Base-by-base conservation (phyloP, 2,888 invertebrate genomes). In the Trypoxylon attenuatum region DNA sequence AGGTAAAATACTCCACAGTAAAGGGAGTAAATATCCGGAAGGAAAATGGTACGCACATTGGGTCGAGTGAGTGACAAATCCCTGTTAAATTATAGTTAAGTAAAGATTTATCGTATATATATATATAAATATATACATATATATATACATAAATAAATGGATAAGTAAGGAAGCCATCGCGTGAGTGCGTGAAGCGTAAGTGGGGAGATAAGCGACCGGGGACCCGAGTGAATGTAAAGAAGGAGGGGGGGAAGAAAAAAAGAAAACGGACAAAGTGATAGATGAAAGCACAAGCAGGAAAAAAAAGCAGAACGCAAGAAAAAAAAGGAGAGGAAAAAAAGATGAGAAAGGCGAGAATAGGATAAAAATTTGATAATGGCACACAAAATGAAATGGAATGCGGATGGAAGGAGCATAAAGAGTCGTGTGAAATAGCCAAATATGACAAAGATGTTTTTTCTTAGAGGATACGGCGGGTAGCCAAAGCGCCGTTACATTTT, bases 401-500 rank as follows among this genome's bases (percentile, higher is more conserved):
- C 39, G 22, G 43, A 22, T 46, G 22, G 39, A 15, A 10, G 33
- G 60, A n/a, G n/a, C 21, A 60, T 59, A 58, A 65, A 60, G 62
- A 73, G 60, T 72, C 71, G 68, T 71, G 73, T 69, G 74, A 80
- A 81, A 82, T 82, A 83, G 84, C 83, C 82, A 84, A 86, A 86
- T 82, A 79, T 82, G 81, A 84, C 77, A 79, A 79, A 81, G 76
- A 78, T 79, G 70, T 80, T 77, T 58, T 46, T 77, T 76, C 47
- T 46, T 56, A 81, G 72, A 65, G 73, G 76, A 58, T 70, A 73
- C 76, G 76, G 70, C 77, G 68, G 63, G 16, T 77, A 77, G 70
- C 51, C 43, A 50, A 71, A 75, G 72, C 78, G 77, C 76, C 66
- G 68, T 73, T 81, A 77, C 76, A 74, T 77, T 79, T 77, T 74